Evolutionary conservation across 2,888 invertebrate species (phyloP), one percentile per base, ranked within the genome.

Genomic region (Cyclophora punctaria): DNA sequence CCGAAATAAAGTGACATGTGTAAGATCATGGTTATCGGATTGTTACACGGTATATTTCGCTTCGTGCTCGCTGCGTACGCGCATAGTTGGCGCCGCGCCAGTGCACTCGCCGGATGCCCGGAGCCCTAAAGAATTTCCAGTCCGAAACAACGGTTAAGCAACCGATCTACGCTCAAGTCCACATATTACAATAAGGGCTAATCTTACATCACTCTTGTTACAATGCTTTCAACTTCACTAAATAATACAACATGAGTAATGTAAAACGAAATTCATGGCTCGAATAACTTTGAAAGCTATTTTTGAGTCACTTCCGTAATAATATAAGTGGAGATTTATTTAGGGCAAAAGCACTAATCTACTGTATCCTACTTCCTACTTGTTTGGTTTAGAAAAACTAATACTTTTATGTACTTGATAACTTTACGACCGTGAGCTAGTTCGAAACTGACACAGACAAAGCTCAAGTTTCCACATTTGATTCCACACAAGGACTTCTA

Each of bases 101-200:
- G 63, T 83, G 84, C 83, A 83, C 68, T 73, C 69, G 51, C 59
- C 78, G 80, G 79, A 80, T 79, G 69, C 76, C 72, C 62, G 61
- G 63, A 70, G 69, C 66, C 64, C 68, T 66, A 57, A 60, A 66
- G 66, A 69, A 70, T 70, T 37, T 64, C 54, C 53, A 60, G 59
- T 50, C 49, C 50, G 46, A 53, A 58, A 59, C 59, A 49, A 59
- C 58, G 52, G 49, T 52, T 41, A 48, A 48, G 53, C 51, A 51
- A 52, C 50, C 46, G 6, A 51, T 48, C 48, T 50, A 56, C 47
- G 55, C 49, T 50, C 45, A 53, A 44, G 42, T 20, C 41, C 34
- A 46, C 44, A 51, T 33, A 7, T 46, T 48, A 44, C 47, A 46
- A 34, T 44, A 42, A 34, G 43, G 41, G 48, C 33, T 48, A 34